Percentiles rank a stretch among this genome's conserved stretches.
Evolutionary conservation across 2,888 invertebrate species (phyloP).

Genomic region (Colostygia pectinataria): DNA sequence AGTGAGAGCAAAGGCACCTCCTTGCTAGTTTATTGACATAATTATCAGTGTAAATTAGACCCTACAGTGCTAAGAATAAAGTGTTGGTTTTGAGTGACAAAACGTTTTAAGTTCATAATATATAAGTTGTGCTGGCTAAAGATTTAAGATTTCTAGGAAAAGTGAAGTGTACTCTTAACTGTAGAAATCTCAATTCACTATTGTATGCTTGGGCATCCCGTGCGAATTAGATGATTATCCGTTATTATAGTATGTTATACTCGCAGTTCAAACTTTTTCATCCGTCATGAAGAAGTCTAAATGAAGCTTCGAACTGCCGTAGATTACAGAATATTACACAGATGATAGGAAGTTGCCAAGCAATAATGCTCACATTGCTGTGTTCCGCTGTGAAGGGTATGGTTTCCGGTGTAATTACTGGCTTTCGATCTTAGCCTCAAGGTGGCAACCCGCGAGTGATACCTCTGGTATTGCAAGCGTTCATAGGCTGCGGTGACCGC

Average conservation of each 20-base stretch:
- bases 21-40: constrained; percentile 29
- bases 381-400: too few relatives aligned
- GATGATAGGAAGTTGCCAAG: too few relatives aligned
- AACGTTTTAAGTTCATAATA: constrained; percentile 43
- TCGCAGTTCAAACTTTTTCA: constrained; percentile 6
- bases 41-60: constrained; percentile 44
- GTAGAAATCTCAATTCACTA: constrained; percentile 31
- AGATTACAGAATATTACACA: neutral
- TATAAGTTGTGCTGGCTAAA: constrained; percentile 43
- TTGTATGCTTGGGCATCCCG: constrained; percentile 30
- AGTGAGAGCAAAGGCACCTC: constrained; percentile 26
- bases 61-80: constrained; percentile 59
- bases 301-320: neutral
- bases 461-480: too few relatives aligned
- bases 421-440: too few relatives aligned
- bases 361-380: too few relatives aligned
- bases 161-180: constrained; percentile 22
- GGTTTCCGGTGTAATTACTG: too few relatives aligned
- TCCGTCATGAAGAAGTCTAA: neutral
- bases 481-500: too few relatives aligned
- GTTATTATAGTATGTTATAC: constrained; percentile 5
- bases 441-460: too few relatives aligned
- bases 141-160: constrained; percentile 35
- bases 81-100: constrained; percentile 57
- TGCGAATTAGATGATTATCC: neutral